Evolutionary conservation across 2,797 vertebrate species (phyloP).

Genomic region (Channallabes apus): DNA sequence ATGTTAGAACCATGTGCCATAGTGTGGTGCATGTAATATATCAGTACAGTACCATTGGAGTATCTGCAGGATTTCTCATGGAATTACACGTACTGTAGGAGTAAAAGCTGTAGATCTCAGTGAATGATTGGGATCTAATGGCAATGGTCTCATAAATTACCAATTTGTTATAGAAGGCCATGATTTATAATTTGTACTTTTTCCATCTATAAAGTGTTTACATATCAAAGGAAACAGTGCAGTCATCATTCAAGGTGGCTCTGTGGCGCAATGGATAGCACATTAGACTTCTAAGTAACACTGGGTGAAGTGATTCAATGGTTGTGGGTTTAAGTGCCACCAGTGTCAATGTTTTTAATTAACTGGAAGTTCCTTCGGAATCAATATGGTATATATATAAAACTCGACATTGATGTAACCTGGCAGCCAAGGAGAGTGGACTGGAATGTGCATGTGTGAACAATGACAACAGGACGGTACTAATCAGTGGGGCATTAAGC

Average conservation of each 20-base stretch:
- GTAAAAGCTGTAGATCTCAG: not conserved
- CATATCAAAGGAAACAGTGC: not conserved
- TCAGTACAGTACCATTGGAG: too few relatives aligned
- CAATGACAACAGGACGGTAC: too few relatives aligned
- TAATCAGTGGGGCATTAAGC: too few relatives aligned
- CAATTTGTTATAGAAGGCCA: not conserved
- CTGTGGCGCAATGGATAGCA: conserved; percentile 95
- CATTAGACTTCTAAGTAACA: conserved; percentile 80
- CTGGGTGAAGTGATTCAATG: conserved; percentile 72
- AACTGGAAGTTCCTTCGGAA: too few relatives aligned
- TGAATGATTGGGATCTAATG: too few relatives aligned
- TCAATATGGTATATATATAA: too few relatives aligned
- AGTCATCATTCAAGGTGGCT: conserved; percentile 65
- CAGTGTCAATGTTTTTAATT: conserved; percentile 67
- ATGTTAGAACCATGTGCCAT: too few relatives aligned
- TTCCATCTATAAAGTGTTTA: not conserved
- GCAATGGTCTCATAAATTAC: not conserved
- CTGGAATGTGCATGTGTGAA: too few relatives aligned
- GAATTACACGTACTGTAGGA: not conserved
- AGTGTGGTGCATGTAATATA: too few relatives aligned
- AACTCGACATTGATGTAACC: too few relatives aligned
- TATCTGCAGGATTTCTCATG: not conserved
- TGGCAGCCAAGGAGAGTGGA: too few relatives aligned
- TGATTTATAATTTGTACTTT: not conserved
- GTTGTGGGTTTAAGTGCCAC: conserved; percentile 87